Base-by-base conservation (phyloP, 2,113 vertebrate species). In the Gobius niger region DNA sequence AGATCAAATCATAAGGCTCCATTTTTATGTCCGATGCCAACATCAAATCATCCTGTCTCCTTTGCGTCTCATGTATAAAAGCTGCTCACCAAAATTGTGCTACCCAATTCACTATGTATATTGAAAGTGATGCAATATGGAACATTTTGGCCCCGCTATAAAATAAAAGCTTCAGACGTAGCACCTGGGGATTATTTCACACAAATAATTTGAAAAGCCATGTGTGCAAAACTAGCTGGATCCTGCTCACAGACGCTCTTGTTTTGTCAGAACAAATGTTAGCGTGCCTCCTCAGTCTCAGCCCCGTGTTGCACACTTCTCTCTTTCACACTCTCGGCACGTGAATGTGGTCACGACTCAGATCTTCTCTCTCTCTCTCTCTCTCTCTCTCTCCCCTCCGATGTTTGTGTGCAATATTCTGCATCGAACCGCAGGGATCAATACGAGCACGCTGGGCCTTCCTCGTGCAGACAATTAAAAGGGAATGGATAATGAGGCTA, bases 401-500 rank as follows among this genome's bases (percentile, higher is more conserved):
- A 9, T 73, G 77, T 47, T 83, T 76, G 56, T 75, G 77, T 70
- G 74, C 76, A 67, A 82, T 84, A 70, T 60, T 74, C 84, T 49
- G 54, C 67, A 72, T 62, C 42, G 63, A 66, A 65, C 74, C 71
- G 72, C 63, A 56, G 69, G 82, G 88, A 88, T 92, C 89, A 90
- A 81, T 91, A 73, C 62, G 52, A 69, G 77, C 75, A 74, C 65
- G 71, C 75, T 78, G 63, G 70, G 75, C 7, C 54, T 12, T 57
- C 65, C 81, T 82, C 68, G 81, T 75, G 65, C 75, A 75, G 78
- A 85, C 84, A 90, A 88, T 92, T 91, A 90, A 91, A 90, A 90
- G 83, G 65, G 85, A 90, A 87, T 92, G 49, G 81, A 70, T 90
- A 90, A 92, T 91, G 85, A 90, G 77, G 61, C 80, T 92, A 89